Percentiles rank a stretch among this genome's conserved stretches.
Conservation (phyloP, 2,797 vertebrate species). For the Clangula hyemalis region DNA sequence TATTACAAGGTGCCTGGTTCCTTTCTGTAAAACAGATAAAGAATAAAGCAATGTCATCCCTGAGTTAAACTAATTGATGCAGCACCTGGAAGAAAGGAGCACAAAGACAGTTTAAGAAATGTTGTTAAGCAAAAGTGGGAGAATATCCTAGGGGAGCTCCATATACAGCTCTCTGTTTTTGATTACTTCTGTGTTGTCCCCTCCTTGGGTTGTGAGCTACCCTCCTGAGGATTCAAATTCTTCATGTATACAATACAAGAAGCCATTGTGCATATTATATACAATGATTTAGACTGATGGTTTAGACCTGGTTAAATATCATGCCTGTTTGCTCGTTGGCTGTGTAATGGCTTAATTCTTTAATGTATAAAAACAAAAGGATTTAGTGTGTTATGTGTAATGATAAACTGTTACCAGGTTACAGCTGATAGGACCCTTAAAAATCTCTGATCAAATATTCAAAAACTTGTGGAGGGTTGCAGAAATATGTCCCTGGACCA, state of each 20-base stretch:
- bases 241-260: not conserved
- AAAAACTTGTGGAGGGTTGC: not conserved
- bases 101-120: not conserved
- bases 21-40: not conserved
- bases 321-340: not conserved
- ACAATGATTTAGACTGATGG: not conserved
- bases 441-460: not conserved
- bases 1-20: not conserved
- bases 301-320: not conserved
- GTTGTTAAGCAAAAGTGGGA: not conserved
- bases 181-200: not conserved
- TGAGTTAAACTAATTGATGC: not conserved
- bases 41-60: not conserved
- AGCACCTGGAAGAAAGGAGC: not conserved
- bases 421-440: not conserved
- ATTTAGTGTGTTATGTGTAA: not conserved
- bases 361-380: not conserved
- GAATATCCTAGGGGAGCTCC: accelerated
- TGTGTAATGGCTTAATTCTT: not conserved
- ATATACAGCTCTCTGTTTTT: not conserved
- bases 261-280: not conserved
- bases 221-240: not conserved
- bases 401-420: not conserved
- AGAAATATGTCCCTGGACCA: not conserved
- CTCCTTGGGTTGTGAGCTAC: not conserved